Base-by-base conservation (phyloP, 2,797 vertebrate genomes). In the Esox lucius region DNA sequence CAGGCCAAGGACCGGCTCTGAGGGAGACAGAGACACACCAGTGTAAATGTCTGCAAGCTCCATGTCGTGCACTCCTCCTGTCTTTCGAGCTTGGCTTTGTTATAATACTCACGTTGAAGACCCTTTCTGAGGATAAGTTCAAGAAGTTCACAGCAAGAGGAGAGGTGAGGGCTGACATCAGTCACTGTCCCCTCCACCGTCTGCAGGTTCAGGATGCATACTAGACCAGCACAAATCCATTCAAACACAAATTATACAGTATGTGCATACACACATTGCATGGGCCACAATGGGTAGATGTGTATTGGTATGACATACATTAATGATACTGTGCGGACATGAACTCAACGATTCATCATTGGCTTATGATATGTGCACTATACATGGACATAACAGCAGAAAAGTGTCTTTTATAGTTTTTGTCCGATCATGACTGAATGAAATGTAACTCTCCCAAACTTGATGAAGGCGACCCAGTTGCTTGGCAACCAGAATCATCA, bases 81-180 rank as follows among this genome's bases (percentile, higher is more conserved):
- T 61, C 56, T 61, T n/a, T 12, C 1, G 12, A 24, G 22, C 9
- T 61, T 24, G 22, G 56, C 22, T 24, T 24, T 24, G 56, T 26
- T 61, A 26, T 61, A 13, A 12, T 69, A 91, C 95, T 94, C 77
- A 96, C 95, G 94, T 46, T 94, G 94, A 0, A 97, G 91, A 33
- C 95, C 96, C 83, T 95, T 95, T 76, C 95, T 93, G 73, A 96
- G 89, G 77, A 96, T 90, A 85, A 89, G 87, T 84, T 95, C 95
- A 31, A 96, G 87, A 4, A 94, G 91, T 89, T 95, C 93, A 73
- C 93, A 95, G 76, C 94, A 91, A 39, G 92, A 89, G 33, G 83
- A 51, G 35, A 95, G 84, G 65, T 92, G 93, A 22, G 91, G 92
- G 39, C 85, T 93, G 72, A 80, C 67, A 75, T 96, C 95, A 0